Conservation (phyloP, 2,113 vertebrate species). For the Heterotilapia buettikoferi region DNA sequence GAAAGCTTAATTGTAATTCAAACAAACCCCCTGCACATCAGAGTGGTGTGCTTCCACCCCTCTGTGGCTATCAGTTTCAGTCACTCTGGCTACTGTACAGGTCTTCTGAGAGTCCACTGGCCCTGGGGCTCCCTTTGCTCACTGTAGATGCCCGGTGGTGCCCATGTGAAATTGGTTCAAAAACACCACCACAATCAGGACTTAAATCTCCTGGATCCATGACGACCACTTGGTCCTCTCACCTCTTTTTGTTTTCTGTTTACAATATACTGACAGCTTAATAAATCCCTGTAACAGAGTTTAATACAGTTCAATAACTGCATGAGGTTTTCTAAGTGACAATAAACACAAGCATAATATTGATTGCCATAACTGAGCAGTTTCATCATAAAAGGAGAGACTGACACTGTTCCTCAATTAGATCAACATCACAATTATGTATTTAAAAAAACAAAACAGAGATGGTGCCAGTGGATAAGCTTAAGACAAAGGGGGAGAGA, state of each 20-base stretch:
- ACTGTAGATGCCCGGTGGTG: neutral
- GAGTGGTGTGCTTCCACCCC: neutral
- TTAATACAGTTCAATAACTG: neutral
- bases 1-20: neutral
- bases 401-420: neutral
- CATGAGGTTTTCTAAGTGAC: neutral
- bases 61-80: neutral
- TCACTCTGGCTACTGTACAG: neutral
- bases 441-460: fast-evolving
- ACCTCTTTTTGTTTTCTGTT: neutral
- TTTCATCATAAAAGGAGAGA: neutral
- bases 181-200: neutral
- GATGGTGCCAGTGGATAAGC: neutral
- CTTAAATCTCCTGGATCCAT: neutral
- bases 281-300: neutral
- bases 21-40: neutral
- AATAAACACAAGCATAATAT: neutral
- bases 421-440: neutral
- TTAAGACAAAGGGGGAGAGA: neutral
- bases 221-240: neutral
- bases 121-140: neutral
- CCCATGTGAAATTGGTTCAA: neutral
- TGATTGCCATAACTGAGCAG: neutral
- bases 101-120: neutral
- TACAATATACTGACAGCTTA: neutral